Percentiles rank a stretch among this genome's conserved stretches.
Conservation (phyloP, 2,888 invertebrate genomes). For the Acrobasis repandana region DNA sequence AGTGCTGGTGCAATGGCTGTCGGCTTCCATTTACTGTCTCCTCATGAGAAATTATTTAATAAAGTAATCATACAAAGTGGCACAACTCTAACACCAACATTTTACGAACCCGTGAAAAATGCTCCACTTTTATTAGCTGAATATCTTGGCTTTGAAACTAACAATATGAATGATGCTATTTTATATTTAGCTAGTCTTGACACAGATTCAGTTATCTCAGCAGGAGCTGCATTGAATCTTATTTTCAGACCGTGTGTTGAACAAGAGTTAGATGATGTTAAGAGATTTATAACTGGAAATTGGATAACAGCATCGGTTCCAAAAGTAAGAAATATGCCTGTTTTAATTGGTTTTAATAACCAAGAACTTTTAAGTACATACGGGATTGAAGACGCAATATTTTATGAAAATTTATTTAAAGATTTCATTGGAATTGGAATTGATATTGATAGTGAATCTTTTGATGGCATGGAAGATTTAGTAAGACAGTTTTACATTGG, state of each 20-base stretch:
- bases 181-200: conserved; percentile 39
- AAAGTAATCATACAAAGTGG: conserved; percentile 56
- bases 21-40: conserved; percentile 52
- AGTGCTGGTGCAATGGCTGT: conserved; percentile 55
- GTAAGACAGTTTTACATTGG: conserved; percentile 54
- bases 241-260: conserved; percentile 55
- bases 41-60: conserved; percentile 45
- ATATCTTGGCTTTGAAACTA: conserved; percentile 40
- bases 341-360: conserved; percentile 54
- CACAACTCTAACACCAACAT: conserved; percentile 39
- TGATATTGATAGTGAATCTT: conserved; percentile 33
- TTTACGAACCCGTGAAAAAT: conserved; percentile 41
- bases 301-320: conserved; percentile 43
- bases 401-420: conserved; percentile 39
- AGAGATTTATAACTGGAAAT: conserved; percentile 46
- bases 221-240: conserved; percentile 35
- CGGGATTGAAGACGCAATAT: conserved; percentile 29
- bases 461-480: conserved; percentile 37
- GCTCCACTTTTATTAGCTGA: conserved; percentile 48
- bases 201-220: conserved; percentile 41
- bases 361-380: conserved; percentile 42
- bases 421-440: conserved; percentile 35
- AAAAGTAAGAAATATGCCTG: conserved; percentile 45
- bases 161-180: conserved; percentile 43
- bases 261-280: conserved; percentile 45